Percentiles rank a stretch among this genome's conserved stretches.
Conservation (phyloP, 2,888 invertebrate genomes). For the Lamproptera curius region DNA sequence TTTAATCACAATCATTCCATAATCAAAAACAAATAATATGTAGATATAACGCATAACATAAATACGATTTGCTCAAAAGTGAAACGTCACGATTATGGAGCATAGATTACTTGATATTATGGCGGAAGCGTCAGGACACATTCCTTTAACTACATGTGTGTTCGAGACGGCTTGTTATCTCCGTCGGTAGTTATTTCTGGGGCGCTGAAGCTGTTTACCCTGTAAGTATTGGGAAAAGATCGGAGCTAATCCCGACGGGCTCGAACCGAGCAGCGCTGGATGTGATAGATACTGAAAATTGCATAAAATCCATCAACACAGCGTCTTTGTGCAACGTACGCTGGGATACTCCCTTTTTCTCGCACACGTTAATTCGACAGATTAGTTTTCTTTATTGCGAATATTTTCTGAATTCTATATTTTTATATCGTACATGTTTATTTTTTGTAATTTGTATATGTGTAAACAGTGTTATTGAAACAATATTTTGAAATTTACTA, state of each 20-base stretch:
- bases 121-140: constrained; percentile 23
- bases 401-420: background rate
- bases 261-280: constrained; percentile 57
- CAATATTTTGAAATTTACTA: too few relatives aligned
- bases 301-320: constrained; percentile 76
- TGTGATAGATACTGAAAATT: constrained; percentile 77
- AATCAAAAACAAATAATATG: too few relatives aligned
- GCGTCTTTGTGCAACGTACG: constrained; percentile 52
- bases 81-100: too few relatives aligned
- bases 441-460: too few relatives aligned
- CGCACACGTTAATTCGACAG: constrained; percentile 14
- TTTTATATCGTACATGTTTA: too few relatives aligned
- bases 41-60: too few relatives aligned
- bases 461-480: too few relatives aligned
- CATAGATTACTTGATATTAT: too few relatives aligned
- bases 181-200: constrained; percentile 33
- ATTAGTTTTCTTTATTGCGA: background rate
- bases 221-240: constrained; percentile 74
- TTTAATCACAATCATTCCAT: too few relatives aligned
- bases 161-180: constrained; percentile 30
- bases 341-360: constrained; percentile 24
- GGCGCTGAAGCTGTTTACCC: constrained; percentile 58
- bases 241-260: constrained; percentile 71
- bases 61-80: too few relatives aligned
- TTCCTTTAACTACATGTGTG: constrained; percentile 27